Percentiles rank a stretch among this genome's conserved stretches.
phyloP scores from a whole-genome alignment of 2,888 invertebrate species.

The Cephus runcator region DNA sequence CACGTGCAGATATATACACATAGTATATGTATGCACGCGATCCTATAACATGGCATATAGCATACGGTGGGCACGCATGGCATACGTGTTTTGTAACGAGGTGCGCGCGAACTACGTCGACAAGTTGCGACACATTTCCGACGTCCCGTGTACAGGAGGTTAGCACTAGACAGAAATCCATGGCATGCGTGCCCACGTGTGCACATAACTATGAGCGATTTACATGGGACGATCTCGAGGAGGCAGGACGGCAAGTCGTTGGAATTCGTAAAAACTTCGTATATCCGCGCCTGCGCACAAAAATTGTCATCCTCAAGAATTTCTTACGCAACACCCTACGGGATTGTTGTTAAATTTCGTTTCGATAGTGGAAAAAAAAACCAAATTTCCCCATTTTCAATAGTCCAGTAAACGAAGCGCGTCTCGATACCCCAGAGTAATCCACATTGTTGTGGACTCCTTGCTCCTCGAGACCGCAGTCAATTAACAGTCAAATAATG shows the following conservation, averaged over 20 bases:
- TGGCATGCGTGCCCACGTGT: neutral
- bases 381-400: neutral
- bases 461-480: neutral
- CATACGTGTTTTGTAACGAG: neutral
- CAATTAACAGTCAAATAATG: constrained; percentile 14
- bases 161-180: neutral
- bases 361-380: neutral
- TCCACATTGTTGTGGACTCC: neutral
- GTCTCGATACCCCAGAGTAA: too few species aligned
- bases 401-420: neutral
- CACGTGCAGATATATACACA: neutral
- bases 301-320: neutral
- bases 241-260: neutral
- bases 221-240: neutral
- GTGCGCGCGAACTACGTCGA: neutral
- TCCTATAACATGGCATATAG: neutral
- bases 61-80: neutral
- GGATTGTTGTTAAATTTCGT: neutral
- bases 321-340: neutral
- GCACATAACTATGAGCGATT: neutral
- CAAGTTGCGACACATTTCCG: neutral
- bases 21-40: neutral
- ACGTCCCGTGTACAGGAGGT: neutral
- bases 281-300: neutral
- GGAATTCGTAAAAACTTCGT: neutral